Conservation (phyloP, 92 coral and sea anemone species). For the Zoanthus sansibaricus region DNA sequence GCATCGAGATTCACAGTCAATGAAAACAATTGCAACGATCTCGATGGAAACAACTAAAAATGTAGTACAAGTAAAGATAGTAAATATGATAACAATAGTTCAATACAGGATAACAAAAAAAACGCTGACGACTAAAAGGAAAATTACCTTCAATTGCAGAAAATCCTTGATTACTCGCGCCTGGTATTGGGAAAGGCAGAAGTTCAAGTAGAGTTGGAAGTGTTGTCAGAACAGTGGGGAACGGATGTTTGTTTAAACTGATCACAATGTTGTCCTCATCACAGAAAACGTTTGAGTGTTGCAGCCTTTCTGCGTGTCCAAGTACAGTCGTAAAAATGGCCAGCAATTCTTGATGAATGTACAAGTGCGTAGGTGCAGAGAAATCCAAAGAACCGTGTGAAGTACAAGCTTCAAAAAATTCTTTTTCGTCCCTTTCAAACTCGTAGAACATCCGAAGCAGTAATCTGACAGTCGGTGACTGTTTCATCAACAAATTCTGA, state of each 20-base stretch:
- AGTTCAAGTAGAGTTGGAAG: neutral
- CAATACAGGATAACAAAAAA: neutral
- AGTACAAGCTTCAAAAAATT: neutral
- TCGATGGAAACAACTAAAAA: too few species aligned
- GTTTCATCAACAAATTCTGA: constrained; percentile 1
- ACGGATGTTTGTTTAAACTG: neutral
- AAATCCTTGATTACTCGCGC: neutral
- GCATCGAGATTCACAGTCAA: too few species aligned
- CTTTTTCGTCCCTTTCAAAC: neutral
- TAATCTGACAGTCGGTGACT: constrained; percentile 10
- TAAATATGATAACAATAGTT: neutral
- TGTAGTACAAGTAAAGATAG: too few species aligned
- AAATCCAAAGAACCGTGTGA: neutral
- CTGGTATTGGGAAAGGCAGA: neutral
- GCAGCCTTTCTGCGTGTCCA: neutral
- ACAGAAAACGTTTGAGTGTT: neutral
- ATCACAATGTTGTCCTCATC: neutral
- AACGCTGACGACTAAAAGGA: neutral
- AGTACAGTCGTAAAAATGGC: neutral
- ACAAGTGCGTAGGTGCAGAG: too few species aligned
- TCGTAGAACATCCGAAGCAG: constrained; percentile 24
- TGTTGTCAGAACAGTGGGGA: neutral
- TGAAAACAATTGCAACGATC: too few species aligned
- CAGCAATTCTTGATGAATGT: too few species aligned
- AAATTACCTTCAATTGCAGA: neutral